phyloP scores from a whole-genome alignment of 2,113 vertebrate species.

The Megalops atlanticus region DNA sequence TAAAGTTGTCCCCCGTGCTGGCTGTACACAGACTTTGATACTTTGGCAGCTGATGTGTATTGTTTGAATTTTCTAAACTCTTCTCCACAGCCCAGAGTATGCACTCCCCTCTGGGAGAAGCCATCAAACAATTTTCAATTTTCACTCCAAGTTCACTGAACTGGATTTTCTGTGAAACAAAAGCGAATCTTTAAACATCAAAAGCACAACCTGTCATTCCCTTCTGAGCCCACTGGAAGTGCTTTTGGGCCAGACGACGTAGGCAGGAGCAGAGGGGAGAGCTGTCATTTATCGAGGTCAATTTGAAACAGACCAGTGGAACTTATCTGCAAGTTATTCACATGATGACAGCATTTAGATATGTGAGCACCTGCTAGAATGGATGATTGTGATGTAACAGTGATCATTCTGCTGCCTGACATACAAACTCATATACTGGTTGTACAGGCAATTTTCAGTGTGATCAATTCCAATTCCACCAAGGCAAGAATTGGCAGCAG shows the following conservation, averaged over 20 bases:
- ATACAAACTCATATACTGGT: background rate
- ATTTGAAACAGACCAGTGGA: background rate
- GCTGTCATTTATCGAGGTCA: background rate
- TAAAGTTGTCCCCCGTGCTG: background rate
- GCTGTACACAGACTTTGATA: background rate
- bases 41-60: background rate
- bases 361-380: background rate
- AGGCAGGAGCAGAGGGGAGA: background rate
- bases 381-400: too few species aligned
- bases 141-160: conserved; percentile 28
- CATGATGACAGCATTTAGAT: background rate
- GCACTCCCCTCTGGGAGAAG: conserved; percentile 14
- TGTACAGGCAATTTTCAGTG: background rate
- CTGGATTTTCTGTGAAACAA: conserved; percentile 5
- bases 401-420: too few species aligned
- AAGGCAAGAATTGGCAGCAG: conserved; percentile 9
- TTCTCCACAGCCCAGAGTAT: conserved; percentile 1
- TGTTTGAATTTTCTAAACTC: background rate
- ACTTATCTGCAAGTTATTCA: background rate
- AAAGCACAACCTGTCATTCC: conserved; percentile 23
- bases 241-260: background rate
- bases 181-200: conserved; percentile 30
- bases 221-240: background rate
- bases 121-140: conserved; percentile 33
- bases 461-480: conserved; percentile 32